Evolutionary conservation across 2,113 vertebrate genomes (phyloP).

Genomic region (Hippocampus guttulatus): DNA sequence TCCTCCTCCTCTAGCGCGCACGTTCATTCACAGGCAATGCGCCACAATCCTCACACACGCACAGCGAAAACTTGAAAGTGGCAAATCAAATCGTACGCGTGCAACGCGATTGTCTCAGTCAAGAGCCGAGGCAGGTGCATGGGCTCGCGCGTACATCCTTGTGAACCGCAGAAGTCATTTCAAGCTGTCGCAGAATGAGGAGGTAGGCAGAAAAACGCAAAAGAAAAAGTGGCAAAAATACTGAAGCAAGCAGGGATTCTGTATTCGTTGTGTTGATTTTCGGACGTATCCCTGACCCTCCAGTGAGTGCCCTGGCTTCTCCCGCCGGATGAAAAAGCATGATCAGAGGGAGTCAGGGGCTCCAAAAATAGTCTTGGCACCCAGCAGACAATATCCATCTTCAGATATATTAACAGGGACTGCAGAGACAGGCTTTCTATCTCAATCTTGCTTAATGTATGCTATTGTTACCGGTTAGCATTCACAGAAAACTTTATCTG

Average conservation of each 20-base stretch:
- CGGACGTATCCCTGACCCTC: slow-evolving; percentile 20
- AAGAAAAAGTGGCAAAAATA: slow-evolving; percentile 10
- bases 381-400: slow-evolving; percentile 64
- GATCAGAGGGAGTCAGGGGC: slow-evolving; percentile 57
- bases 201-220: slow-evolving; percentile 53
- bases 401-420: slow-evolving; percentile 45
- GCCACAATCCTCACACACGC: slow-evolving; percentile 36
- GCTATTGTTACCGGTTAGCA: slow-evolving; percentile 43
- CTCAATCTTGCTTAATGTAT: slow-evolving; percentile 18
- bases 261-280: background rate
- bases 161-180: slow-evolving; percentile 48
- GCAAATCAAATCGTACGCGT: background rate
- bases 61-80: background rate
- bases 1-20: slow-evolving; percentile 28
- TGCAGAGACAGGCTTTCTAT: slow-evolving; percentile 47
- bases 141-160: slow-evolving; percentile 12
- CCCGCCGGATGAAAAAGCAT: slow-evolving; percentile 60
- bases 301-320: slow-evolving; percentile 37
- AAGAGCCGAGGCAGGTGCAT: slow-evolving; percentile 14
- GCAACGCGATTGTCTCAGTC: slow-evolving; percentile 3
- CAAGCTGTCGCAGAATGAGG: slow-evolving; percentile 28
- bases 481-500: slow-evolving; percentile 12
- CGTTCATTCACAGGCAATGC: slow-evolving; percentile 41
- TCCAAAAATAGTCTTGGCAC: slow-evolving; percentile 69
- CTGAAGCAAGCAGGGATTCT: background rate